phyloP scores from a whole-genome alignment of 2,888 invertebrate species.

The Emmelina monodactyla region DNA sequence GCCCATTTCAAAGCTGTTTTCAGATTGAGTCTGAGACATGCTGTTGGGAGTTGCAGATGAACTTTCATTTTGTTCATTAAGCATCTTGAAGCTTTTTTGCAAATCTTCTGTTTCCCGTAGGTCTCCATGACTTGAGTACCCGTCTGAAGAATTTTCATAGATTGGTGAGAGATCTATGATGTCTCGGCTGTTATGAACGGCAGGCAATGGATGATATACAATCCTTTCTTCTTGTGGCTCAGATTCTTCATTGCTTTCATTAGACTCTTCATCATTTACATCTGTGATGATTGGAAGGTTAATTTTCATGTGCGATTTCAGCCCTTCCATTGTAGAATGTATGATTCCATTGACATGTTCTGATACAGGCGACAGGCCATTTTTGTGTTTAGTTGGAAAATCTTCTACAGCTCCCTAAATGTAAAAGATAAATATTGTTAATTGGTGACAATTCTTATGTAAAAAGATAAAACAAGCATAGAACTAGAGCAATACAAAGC shows the following conservation, averaged over 20 bases:
- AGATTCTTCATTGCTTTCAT: constrained; percentile 28
- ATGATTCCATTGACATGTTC: constrained; percentile 54
- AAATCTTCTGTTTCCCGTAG: constrained; percentile 39
- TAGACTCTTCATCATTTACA: constrained; percentile 58
- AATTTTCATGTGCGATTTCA: constrained; percentile 57
- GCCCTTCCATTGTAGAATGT: constrained; percentile 51
- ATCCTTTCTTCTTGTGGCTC: constrained; percentile 32
- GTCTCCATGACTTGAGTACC: constrained; percentile 58
- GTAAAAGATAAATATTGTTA: no score
- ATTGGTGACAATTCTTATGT: no score
- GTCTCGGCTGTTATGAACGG: constrained; percentile 42
- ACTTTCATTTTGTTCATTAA: constrained; percentile 47
- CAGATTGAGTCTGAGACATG: constrained; percentile 56
- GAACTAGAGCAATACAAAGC: neutral
- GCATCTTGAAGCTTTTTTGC: constrained; percentile 36
- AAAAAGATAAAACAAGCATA: no score
- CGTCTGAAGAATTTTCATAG: constrained; percentile 60
- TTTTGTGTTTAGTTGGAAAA: constrained; percentile 45
- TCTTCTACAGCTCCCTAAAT: constrained; percentile 51
- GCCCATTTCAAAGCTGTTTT: constrained; percentile 58
- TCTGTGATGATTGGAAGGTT: constrained; percentile 54
- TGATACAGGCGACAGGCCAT: constrained; percentile 51
- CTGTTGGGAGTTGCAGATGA: constrained; percentile 51
- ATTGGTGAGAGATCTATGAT: constrained; percentile 58
- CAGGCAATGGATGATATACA: constrained; percentile 45